Evolutionary conservation across 2,888 invertebrate genomes (phyloP), one percentile per base, ranked within the genome.

Genomic region (Hypselothyrea guttata): DNA sequence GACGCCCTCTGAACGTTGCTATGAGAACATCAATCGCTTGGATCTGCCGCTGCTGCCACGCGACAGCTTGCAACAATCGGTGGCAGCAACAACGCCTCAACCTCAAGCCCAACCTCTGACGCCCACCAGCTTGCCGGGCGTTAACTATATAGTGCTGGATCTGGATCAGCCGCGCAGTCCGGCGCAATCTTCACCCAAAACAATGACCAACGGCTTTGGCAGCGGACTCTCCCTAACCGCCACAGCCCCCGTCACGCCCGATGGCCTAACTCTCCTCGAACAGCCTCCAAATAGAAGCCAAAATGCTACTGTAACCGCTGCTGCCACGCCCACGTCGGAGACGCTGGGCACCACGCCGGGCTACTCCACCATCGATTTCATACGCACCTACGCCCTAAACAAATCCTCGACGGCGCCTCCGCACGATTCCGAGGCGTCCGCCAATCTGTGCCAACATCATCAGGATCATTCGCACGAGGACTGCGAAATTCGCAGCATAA

Each of bases 361-460:
- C 18, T 87, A 87, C 33, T 88, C 88, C 4, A 86, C 95, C 1
- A 98, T 98, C 76, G 98, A 98, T 91, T 98, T 98, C 90, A 94
- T 97, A 83, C 96, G 96, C 91, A 98, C 98, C 0, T 95, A 94
- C 49, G 98, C 98, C 15, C 91, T 98, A 22, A 95, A 95, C 13
- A 94, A 94, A 86, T 95, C 96, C 0, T 61, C 84, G 2, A 60
- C 63, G 4, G 81, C 75, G 4, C 69, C 75, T 30, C 69, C 58
- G 1, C 85, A 83, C 15, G 65, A 74, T 4, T 31, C 13, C 18
- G 71, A 74, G 1, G 7, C 51, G 15, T 30, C 46, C 0, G 8
- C 31, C 4, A 45, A n/a, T n/a, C n/a, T 94, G 4, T 65, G 57
- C 11, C 69, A 91, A 92, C 77, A 84, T 28, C 83, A 65, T 5